Evolutionary conservation across 92 coral and sea anemone species (phyloP).

Genomic region (Blastomussa wellsi): DNA sequence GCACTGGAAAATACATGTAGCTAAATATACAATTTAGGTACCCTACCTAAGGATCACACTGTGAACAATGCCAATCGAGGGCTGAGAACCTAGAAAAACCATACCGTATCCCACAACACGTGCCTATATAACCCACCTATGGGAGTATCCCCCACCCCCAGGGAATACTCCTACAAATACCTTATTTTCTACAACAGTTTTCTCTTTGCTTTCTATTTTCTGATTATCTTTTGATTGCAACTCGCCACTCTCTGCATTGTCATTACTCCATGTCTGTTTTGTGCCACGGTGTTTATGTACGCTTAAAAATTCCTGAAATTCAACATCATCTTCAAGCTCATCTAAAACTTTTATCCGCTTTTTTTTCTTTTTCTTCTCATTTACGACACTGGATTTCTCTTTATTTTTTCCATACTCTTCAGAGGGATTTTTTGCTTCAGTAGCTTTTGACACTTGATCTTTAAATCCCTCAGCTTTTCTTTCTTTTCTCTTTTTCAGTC

Average conservation of each 20-base stretch:
- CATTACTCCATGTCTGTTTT: constrained; percentile 74
- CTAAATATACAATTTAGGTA: too few relatives aligned
- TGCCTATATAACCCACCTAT: too few relatives aligned
- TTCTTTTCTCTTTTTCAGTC: constrained; percentile 50
- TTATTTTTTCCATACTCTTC: constrained; percentile 8
- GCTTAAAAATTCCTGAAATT: constrained; percentile 82
- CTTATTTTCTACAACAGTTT: not conserved
- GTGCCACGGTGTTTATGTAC: constrained; percentile 75
- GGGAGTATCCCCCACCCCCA: too few relatives aligned
- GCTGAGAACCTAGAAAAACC: too few relatives aligned
- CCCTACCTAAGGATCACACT: too few relatives aligned
- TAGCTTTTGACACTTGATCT: not conserved
- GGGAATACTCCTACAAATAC: not conserved
- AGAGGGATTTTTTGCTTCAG: constrained; percentile 28
- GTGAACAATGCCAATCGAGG: too few relatives aligned
- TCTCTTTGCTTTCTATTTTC: not conserved
- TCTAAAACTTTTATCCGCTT: constrained; percentile 19
- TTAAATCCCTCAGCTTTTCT: constrained; percentile 1
- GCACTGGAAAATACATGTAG: too few relatives aligned
- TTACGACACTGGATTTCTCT: constrained; percentile 8
- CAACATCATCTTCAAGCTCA: constrained; percentile 78
- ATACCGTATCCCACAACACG: too few relatives aligned
- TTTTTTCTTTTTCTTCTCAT: constrained; percentile 57
- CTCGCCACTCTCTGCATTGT: not conserved
- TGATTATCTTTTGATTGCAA: constrained; percentile 17